These are phyloP conservation scores for Danio jaintianensis DNA, from an alignment of 2,797 vertebrate genomes.

Conservation along the genomic window DNA sequence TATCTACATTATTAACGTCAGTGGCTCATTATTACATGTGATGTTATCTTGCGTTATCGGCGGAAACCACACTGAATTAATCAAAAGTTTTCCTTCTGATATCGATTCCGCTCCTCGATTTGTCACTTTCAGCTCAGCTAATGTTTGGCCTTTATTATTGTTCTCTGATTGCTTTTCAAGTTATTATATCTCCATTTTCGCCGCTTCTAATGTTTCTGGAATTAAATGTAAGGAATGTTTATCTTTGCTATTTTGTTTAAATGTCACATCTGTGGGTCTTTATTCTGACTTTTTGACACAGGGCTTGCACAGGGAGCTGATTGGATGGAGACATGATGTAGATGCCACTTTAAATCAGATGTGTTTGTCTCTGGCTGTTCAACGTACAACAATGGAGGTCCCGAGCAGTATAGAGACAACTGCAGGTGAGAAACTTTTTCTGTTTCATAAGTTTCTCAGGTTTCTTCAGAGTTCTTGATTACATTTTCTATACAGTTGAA, in stretches of 20 bases:
- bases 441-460: background rate
- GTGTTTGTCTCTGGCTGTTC: slow-evolving; percentile 18
- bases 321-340: slow-evolving; percentile 26
- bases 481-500: background rate
- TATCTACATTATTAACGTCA: background rate
- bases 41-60: slow-evolving; percentile 46
- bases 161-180: slow-evolving; percentile 16
- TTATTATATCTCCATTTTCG: slow-evolving; percentile 24
- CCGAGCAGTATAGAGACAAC: slow-evolving; percentile 19
- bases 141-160: background rate
- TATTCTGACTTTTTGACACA: background rate
- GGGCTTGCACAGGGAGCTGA: slow-evolving; percentile 34
- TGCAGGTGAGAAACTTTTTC: slow-evolving; percentile 39
- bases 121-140: background rate
- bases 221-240: slow-evolving; percentile 24
- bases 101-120: background rate
- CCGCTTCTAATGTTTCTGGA: background rate
- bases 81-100: slow-evolving; percentile 26
- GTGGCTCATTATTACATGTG: slow-evolving; percentile 27
- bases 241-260: slow-evolving; percentile 20
- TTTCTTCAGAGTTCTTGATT: background rate
- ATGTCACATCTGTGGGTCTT: slow-evolving; percentile 12
- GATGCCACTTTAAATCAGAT: slow-evolving; percentile 41
- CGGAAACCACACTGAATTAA: slow-evolving; percentile 13
- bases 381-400: slow-evolving; percentile 4